These are phyloP conservation scores for Erythrocercus mccallii DNA, from an alignment of 2,113 vertebrate genomes.

Conservation along the genomic window DNA sequence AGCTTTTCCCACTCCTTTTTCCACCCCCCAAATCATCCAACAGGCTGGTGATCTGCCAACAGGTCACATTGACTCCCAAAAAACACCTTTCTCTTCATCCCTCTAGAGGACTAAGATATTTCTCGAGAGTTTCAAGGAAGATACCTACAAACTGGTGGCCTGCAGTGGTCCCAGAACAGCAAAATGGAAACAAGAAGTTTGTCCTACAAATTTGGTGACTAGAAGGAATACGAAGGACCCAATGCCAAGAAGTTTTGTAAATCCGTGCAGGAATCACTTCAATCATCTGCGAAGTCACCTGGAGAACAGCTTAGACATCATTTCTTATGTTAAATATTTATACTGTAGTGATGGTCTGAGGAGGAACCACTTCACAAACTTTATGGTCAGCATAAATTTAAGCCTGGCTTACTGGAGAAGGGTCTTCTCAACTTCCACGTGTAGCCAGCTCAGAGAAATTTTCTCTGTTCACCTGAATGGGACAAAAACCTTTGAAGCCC, in stretches of 20 bases:
- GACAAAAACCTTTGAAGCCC: not conserved
- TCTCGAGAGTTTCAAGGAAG: not conserved
- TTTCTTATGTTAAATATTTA: not conserved
- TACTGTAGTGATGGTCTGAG: not conserved
- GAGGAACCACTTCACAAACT: not conserved
- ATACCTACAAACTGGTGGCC: not conserved
- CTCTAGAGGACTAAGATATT: not conserved
- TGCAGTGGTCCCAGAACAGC: not conserved
- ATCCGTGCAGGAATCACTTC: not conserved
- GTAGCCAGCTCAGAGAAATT: not conserved
- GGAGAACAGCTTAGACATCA: not conserved
- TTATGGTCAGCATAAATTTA: not conserved
- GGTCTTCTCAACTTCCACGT: accelerated
- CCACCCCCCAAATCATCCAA: not conserved
- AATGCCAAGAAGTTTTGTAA: not conserved
- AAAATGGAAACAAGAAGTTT: not conserved
- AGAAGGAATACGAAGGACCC: not conserved
- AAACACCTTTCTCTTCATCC: not conserved
- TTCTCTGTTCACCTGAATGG: not conserved
- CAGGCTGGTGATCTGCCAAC: not conserved
- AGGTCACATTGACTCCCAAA: not conserved
- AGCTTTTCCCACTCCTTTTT: not conserved
- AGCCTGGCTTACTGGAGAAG: not conserved
- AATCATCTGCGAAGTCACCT: not conserved
- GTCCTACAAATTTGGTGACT: not conserved